Evolutionary conservation across 2,888 invertebrate species (phyloP).

Genomic region (Hypercompe scribonia): DNA sequence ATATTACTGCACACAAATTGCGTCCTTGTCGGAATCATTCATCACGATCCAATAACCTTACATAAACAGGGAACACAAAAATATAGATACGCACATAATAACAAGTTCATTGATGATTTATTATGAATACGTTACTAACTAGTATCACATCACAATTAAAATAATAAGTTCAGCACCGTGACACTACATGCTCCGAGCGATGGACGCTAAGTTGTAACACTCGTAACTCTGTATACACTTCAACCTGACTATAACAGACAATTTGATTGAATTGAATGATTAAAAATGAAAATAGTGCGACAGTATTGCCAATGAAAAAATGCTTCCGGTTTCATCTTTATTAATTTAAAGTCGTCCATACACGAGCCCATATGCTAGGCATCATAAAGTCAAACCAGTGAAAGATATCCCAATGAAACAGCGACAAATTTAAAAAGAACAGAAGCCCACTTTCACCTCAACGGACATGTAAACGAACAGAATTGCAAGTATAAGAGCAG

Average conservation of each 20-base stretch:
- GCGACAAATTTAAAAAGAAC: too few species aligned
- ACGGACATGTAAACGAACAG: too few species aligned
- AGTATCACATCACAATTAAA: constrained; percentile 35
- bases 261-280: constrained; percentile 17
- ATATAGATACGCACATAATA: constrained; percentile 1
- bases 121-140: constrained; percentile 2
- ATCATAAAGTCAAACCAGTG: too few species aligned
- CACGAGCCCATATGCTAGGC: not conserved
- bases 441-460: too few species aligned
- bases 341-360: not conserved
- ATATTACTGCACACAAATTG: constrained; percentile 54
- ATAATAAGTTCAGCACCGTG: constrained; percentile 19
- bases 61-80: constrained; percentile 29
- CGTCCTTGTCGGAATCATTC: constrained; percentile 64
- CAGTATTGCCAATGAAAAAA: constrained; percentile 10
- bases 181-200: constrained; percentile 7
- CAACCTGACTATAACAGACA: constrained; percentile 2
- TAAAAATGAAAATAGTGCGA: not conserved
- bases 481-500: too few species aligned
- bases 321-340: not conserved
- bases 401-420: too few species aligned
- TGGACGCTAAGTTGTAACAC: not conserved
- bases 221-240: not conserved
- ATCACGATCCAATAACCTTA: constrained; percentile 57
- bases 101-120: constrained; percentile 3